Percentiles rank a stretch among this genome's conserved stretches.
Conservation (phyloP, 2,797 vertebrate genomes). For the Oophaga sylvatica region DNA sequence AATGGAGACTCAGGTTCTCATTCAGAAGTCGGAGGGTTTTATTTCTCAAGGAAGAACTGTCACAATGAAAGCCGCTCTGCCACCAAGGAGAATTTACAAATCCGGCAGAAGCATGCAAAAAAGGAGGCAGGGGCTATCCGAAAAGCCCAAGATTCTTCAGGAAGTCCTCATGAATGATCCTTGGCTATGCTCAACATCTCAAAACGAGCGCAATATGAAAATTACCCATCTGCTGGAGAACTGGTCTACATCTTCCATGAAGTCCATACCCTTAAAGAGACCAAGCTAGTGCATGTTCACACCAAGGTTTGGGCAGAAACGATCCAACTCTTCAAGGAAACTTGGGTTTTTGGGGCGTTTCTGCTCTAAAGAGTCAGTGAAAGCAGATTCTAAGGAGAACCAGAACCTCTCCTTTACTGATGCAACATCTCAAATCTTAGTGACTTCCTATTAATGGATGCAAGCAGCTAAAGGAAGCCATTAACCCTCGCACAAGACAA, state of each 20-base stretch:
- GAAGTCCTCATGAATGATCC: neutral
- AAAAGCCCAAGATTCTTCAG: neutral
- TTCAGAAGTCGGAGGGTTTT: neutral
- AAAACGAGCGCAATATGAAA: too few relatives aligned
- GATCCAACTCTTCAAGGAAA: too few relatives aligned
- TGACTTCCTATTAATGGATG: neutral
- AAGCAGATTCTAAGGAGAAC: too few relatives aligned
- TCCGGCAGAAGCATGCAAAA: neutral
- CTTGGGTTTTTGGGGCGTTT: too few relatives aligned
- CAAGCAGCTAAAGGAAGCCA: neutral
- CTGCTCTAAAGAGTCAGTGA: too few relatives aligned
- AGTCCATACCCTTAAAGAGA: too few relatives aligned
- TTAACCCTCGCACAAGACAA: neutral
- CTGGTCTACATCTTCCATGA: too few relatives aligned
- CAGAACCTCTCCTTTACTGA: too few relatives aligned
- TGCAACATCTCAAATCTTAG: too few relatives aligned
- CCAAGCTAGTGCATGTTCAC: too few relatives aligned
- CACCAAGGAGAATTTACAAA: neutral
- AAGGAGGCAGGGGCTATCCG: neutral
- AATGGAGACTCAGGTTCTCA: constrained; percentile 6
- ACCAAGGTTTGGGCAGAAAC: too few relatives aligned
- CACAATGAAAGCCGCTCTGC: neutral
- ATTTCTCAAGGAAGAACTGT: neutral
- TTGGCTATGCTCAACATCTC: neutral
- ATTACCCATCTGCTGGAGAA: too few relatives aligned